Evolutionary conservation across 2,888 invertebrate genomes (phyloP).

Genomic region (Troilus luridus): DNA sequence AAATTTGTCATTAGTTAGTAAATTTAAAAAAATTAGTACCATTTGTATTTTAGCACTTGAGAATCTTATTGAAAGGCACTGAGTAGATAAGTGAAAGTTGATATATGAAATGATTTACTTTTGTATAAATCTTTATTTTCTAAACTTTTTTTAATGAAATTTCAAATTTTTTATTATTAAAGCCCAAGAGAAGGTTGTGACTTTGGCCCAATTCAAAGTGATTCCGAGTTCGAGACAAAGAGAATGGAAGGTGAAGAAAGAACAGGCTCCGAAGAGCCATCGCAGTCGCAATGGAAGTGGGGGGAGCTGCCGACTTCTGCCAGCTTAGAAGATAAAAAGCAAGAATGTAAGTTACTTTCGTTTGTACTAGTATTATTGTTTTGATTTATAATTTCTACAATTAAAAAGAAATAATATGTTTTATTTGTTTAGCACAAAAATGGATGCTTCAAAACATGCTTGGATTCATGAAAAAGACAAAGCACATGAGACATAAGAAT

Average conservation of each 20-base stretch:
- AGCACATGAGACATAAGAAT: conserved; percentile 74
- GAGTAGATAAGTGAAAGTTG: not conserved
- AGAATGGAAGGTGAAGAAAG: conserved; percentile 70
- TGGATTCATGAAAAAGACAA: conserved; percentile 89
- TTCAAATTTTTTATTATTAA: conserved; percentile 2
- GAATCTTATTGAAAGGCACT: not conserved
- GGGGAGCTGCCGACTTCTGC: conserved; percentile 81
- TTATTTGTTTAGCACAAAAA: conserved; percentile 70
- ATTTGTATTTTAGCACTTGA: not conserved
- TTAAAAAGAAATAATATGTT: not conserved
- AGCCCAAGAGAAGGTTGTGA: conserved; percentile 62
- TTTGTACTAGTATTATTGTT: not conserved
- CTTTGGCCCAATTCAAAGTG: conserved; percentile 85
- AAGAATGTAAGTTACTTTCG: conserved; percentile 66
- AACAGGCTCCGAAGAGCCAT: conserved; percentile 68
- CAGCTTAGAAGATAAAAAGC: conserved; percentile 69
- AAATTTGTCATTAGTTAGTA: not conserved
- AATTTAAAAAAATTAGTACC: not conserved
- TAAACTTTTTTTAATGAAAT: not conserved
- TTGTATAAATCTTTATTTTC: not conserved
- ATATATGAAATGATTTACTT: not conserved
- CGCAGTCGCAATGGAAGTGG: conserved; percentile 87
- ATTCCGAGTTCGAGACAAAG: conserved; percentile 87
- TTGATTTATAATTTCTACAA: not conserved
- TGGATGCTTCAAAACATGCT: conserved; percentile 94